Evolutionary conservation across 2,888 invertebrate genomes (phyloP).

Genomic region (Steinernema hermaphroditum): DNA sequence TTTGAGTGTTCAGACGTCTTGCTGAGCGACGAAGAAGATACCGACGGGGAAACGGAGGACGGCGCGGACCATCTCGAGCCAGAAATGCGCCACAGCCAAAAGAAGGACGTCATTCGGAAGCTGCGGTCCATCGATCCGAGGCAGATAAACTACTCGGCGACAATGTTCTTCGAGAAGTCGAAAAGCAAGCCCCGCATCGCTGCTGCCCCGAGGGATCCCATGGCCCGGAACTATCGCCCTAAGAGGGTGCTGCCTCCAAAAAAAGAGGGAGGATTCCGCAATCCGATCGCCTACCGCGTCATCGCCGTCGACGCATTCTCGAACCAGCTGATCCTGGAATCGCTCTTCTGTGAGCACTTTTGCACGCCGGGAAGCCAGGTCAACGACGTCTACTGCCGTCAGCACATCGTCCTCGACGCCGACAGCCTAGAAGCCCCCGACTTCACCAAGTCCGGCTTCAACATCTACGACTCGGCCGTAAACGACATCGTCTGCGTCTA

Average conservation of each 20-base stretch:
- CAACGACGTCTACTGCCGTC: background rate
- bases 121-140: background rate
- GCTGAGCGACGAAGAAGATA: background rate
- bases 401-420: slow-evolving; percentile 42
- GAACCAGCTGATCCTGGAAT: slow-evolving; percentile 19
- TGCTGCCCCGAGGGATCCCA: background rate
- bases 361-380: too few relatives aligned
- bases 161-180: background rate
- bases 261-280: background rate
- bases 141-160: background rate
- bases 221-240: background rate
- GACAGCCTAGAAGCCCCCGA: slow-evolving; percentile 42
- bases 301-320: background rate
- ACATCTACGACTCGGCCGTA: slow-evolving; percentile 8
- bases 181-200: background rate
- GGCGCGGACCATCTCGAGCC: background rate
- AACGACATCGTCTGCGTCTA: slow-evolving; percentile 20
- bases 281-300: slow-evolving; percentile 25
- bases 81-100: background rate
- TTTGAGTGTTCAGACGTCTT: background rate
- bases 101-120: background rate
- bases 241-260: background rate
- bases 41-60: background rate
- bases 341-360: background rate
- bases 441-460: background rate